phyloP scores from a whole-genome alignment of 2,888 invertebrate species.

The Mellilla xanthometata region DNA sequence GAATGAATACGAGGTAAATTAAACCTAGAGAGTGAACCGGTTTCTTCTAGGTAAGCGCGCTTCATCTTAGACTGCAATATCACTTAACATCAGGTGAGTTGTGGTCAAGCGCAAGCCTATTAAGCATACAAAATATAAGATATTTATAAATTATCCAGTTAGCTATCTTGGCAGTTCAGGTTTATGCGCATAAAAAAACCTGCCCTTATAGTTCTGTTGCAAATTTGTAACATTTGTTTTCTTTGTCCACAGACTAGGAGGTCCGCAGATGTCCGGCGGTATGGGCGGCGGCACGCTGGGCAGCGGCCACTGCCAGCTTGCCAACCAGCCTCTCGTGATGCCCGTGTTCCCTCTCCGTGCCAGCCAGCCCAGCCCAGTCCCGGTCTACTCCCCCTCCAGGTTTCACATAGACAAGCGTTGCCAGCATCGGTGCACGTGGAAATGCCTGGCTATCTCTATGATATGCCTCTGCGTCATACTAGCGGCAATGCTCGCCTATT shows the following conservation, averaged over 20 bases:
- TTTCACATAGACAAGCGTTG: constrained; percentile 97
- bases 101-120: too few species aligned
- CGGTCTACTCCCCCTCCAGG: constrained; percentile 92
- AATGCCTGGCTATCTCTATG: constrained; percentile 96
- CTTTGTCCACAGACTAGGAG: constrained; percentile 71
- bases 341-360: constrained; percentile 93
- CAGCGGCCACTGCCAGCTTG: constrained; percentile 86
- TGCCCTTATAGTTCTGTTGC: too few species aligned
- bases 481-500: constrained; percentile 96
- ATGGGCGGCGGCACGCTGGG: constrained; percentile 85
- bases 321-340: constrained; percentile 91
- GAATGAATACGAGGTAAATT: too few species aligned
- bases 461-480: constrained; percentile 95
- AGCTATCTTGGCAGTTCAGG: too few species aligned
- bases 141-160: too few species aligned
- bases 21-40: too few species aligned
- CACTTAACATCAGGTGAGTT: too few species aligned
- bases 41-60: too few species aligned
- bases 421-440: constrained; percentile 97
- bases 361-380: constrained; percentile 91
- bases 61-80: too few species aligned
- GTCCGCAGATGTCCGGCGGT: constrained; percentile 79
- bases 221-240: constrained; percentile 12
- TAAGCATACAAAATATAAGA: too few species aligned
- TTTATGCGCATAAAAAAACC: too few species aligned